Evolutionary conservation across 2,888 invertebrate species (phyloP).

Genomic region (Trachelus tabidus): DNA sequence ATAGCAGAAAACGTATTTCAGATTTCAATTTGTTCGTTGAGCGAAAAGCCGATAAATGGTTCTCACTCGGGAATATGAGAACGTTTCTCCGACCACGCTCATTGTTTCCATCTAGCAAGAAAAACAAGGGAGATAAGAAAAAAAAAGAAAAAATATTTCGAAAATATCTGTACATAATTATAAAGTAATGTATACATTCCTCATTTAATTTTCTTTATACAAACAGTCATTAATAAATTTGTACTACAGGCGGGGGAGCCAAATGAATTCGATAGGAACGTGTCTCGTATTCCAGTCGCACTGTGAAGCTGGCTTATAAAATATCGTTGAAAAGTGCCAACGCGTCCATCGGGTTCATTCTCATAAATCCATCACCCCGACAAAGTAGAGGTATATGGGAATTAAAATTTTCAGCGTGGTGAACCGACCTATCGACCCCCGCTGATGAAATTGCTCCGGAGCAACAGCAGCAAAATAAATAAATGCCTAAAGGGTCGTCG

Average conservation of each 20-base stretch:
- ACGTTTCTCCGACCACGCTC: not conserved
- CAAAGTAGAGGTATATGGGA: not conserved
- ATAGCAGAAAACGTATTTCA: conserved; percentile 21
- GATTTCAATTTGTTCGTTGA: conserved; percentile 27
- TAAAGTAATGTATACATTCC: not conserved
- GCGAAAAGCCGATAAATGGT: conserved; percentile 29
- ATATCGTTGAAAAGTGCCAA: not conserved
- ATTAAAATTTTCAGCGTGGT: not conserved
- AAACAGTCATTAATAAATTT: not conserved
- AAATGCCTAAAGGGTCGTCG: not conserved
- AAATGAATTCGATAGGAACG: not conserved
- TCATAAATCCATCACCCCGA: not conserved
- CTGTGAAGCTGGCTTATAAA: not conserved
- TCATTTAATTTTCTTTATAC: not conserved
- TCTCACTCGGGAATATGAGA: conserved; percentile 1
- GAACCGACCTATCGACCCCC: not conserved
- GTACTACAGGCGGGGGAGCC: not conserved
- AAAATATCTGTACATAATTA: not conserved
- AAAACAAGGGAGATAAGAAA: not conserved
- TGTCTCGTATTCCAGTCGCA: not conserved
- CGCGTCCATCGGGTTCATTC: not conserved
- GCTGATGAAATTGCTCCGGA: not conserved
- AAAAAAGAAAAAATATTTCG: not conserved
- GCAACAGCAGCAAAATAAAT: not conserved
- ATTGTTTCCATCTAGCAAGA: not conserved